phyloP scores from a whole-genome alignment of 2,113 vertebrate species.

The Caranx melampygus region DNA sequence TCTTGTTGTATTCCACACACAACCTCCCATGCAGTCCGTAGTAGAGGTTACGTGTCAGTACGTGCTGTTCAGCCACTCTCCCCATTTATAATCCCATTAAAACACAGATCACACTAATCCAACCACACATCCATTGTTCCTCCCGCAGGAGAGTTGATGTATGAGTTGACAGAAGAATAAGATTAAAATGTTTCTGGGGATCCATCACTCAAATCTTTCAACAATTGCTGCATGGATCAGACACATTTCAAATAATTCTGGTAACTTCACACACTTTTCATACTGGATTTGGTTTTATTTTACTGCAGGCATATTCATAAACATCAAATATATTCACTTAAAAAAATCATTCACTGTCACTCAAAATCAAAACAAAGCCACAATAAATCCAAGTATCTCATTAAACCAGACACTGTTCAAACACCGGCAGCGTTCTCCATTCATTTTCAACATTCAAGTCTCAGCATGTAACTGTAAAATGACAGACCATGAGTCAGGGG shows the following conservation, averaged over 20 bases:
- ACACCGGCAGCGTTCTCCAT: neutral
- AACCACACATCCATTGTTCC: conserved; percentile 3
- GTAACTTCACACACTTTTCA: neutral
- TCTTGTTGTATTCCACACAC: conserved; percentile 2
- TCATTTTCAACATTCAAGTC: neutral
- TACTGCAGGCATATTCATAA: no score
- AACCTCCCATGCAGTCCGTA: neutral
- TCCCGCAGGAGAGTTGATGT: neutral
- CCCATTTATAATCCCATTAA: conserved; percentile 57
- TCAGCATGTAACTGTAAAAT: no score
- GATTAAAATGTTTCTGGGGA: neutral
- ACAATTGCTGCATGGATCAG: neutral
- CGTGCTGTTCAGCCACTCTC: conserved; percentile 30
- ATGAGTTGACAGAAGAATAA: neutral
- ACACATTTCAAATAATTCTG: neutral
- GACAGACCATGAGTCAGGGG: neutral
- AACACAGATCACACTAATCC: conserved; percentile 56
- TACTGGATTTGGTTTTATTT: no score
- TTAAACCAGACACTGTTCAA: neutral
- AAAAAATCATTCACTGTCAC: no score
- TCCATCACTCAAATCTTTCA: neutral
- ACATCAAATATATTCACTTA: no score
- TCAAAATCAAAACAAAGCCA: neutral
- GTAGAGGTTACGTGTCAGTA: conserved; percentile 40
- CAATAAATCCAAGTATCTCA: neutral